A percentile compares a stretch with the other conserved stretches of the same genome.
Conservation (phyloP, 1,140 invertebrate species). For the Hylyphantes graminicola region DNA sequence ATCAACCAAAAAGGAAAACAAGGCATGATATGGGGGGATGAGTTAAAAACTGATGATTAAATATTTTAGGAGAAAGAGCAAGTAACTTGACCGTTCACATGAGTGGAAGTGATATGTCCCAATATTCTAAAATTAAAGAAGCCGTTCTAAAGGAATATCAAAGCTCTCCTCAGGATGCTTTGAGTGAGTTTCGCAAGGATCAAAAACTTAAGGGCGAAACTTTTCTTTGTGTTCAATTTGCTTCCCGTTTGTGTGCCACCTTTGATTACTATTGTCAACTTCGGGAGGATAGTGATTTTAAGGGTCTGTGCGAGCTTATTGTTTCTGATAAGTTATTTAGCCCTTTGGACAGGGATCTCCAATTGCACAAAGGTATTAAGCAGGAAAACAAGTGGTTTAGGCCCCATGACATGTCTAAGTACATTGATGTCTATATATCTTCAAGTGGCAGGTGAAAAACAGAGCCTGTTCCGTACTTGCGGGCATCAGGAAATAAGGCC, state of each 20-base stretch:
- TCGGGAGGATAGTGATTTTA: background rate
- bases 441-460: too few species aligned
- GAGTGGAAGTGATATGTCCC: background rate
- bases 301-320: constrained; percentile 4
- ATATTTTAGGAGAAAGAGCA: constrained; percentile 10
- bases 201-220: background rate
- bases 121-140: background rate
- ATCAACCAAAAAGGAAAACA: too few species aligned
- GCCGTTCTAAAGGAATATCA: background rate
- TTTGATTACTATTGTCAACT: constrained; percentile 26
- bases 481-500: too few species aligned
- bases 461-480: too few species aligned
- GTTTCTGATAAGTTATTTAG: constrained; percentile 1
- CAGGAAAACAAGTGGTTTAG: background rate
- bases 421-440: too few species aligned
- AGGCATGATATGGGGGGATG: too few species aligned
- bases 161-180: background rate
- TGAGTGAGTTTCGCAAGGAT: background rate
- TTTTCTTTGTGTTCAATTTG: background rate
- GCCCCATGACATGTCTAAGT: too few species aligned
- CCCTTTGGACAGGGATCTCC: background rate
- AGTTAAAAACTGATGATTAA: background rate
- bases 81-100: background rate
- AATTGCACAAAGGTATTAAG: background rate
- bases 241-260: background rate